These are phyloP conservation scores for Leptestheria dahalacensis DNA, from an alignment of 1,140 invertebrate species.

Conservation along the genomic window DNA sequence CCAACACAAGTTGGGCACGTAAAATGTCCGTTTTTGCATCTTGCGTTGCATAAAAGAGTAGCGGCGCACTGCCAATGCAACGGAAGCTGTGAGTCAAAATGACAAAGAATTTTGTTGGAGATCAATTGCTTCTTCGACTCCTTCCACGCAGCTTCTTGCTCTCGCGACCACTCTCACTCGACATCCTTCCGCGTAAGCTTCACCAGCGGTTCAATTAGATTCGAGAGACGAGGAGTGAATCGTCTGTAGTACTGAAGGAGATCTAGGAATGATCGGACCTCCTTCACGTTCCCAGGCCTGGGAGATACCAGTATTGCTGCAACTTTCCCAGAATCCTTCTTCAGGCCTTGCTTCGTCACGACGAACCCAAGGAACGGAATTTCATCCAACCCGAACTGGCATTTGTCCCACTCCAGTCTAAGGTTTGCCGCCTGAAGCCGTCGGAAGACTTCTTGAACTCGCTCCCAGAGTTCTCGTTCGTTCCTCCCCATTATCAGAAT, in stretches of 20 bases:
- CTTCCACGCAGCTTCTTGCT: conserved; percentile 17
- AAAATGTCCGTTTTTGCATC: too few species aligned
- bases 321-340: conserved; percentile 25
- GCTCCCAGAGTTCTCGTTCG: conserved; percentile 21
- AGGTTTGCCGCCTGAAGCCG: conserved; percentile 21
- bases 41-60: too few species aligned
- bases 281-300: conserved; percentile 23
- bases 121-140: conserved; percentile 8
- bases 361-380: conserved; percentile 26
- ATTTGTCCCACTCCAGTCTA: conserved; percentile 21
- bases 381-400: conserved; percentile 19
- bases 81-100: conserved; percentile 30
- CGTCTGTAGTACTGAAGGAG: conserved; percentile 29
- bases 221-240: conserved; percentile 29
- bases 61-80: conserved; percentile 33
- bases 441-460: conserved; percentile 20
- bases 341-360: conserved; percentile 24
- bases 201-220: conserved; percentile 26
- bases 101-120: conserved; percentile 21
- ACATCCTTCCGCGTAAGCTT: conserved; percentile 18
- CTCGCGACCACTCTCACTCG: conserved; percentile 14
- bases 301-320: conserved; percentile 25
- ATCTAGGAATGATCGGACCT: conserved; percentile 27
- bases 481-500: conserved; percentile 23
- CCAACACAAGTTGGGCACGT: too few species aligned